Conservation (phyloP, 1,140 invertebrate species). For the Cydia amplana region DNA sequence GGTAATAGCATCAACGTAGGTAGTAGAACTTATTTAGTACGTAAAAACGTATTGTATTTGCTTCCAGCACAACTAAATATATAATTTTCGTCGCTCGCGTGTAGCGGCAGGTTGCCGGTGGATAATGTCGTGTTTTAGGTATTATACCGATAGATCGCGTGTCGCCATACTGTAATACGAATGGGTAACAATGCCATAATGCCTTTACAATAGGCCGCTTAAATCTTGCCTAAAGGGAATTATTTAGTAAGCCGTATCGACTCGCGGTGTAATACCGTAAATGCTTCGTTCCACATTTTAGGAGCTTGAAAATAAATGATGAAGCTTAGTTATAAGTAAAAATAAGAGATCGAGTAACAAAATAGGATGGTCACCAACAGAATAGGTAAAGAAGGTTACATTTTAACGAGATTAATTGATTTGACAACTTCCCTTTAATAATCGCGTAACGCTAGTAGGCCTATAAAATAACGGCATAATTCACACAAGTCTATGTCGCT, state of each 20-base stretch:
- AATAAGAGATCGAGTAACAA: neutral
- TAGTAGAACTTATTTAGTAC: no score
- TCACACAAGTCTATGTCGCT: constrained; percentile 60
- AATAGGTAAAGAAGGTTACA: no score
- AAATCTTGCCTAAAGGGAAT: constrained; percentile 43
- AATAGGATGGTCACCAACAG: no score
- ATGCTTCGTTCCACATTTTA: constrained; percentile 7
- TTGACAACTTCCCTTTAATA: constrained; percentile 39
- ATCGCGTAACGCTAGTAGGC: constrained; percentile 53
- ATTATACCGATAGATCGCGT: constrained; percentile 69
- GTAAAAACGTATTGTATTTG: constrained; percentile 12
- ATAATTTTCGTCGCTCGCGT: constrained; percentile 60
- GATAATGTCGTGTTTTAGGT: constrained; percentile 53
- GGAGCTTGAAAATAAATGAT: neutral
- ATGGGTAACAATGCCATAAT: constrained; percentile 69
- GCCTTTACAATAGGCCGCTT: constrained; percentile 64
- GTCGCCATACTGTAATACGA: constrained; percentile 68
- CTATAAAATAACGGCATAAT: constrained; percentile 69
- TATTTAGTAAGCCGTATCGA: constrained; percentile 32
- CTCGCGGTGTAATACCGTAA: constrained; percentile 10
- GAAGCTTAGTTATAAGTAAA: neutral
- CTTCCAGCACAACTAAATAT: constrained; percentile 47
- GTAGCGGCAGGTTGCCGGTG: constrained; percentile 49
- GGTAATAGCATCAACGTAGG: neutral
- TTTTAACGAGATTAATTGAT: no score